Conservation (phyloP, 1,140 invertebrate species). For the Chrysomallon squamiferum region DNA sequence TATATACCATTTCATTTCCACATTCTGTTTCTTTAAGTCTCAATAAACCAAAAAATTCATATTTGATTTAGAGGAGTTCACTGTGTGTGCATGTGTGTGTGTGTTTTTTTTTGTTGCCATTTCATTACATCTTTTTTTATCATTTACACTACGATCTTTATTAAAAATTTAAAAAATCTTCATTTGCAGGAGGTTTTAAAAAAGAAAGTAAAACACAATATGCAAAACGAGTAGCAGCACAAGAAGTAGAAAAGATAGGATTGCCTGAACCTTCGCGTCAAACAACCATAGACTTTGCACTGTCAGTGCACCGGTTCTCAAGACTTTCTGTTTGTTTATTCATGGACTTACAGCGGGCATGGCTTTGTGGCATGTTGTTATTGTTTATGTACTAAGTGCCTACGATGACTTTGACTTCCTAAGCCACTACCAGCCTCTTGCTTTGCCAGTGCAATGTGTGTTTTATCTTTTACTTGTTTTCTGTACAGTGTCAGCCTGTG, state of each 20-base stretch:
- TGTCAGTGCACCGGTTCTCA: conserved; percentile 42
- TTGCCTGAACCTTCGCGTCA: conserved; percentile 23
- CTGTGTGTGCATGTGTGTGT: no score
- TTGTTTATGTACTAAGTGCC: conserved; percentile 38
- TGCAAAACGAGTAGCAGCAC: conserved; percentile 36
- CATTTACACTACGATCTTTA: neutral
- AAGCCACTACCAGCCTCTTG: conserved; percentile 42
- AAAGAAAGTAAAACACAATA: conserved; percentile 44
- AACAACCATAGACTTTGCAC: conserved; percentile 53
- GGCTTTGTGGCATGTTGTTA: conserved; percentile 51
- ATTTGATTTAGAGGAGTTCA: no score
- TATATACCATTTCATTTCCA: no score
- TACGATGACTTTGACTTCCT: conserved; percentile 43
- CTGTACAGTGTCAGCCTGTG: conserved; percentile 50
- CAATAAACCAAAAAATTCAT: no score
- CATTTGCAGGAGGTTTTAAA: conserved; percentile 48
- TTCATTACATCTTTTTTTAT: no score
- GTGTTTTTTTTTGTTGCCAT: no score
- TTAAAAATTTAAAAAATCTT: neutral
- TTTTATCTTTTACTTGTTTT: conserved; percentile 51
- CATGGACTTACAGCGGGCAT: conserved; percentile 55
- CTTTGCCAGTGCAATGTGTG: conserved; percentile 51
- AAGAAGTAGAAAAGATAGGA: conserved; percentile 30
- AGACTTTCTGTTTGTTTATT: conserved; percentile 49
- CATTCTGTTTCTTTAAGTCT: neutral